Evolutionary conservation across 2,888 invertebrate genomes (phyloP).

Genomic region (Tiphia femorata): DNA sequence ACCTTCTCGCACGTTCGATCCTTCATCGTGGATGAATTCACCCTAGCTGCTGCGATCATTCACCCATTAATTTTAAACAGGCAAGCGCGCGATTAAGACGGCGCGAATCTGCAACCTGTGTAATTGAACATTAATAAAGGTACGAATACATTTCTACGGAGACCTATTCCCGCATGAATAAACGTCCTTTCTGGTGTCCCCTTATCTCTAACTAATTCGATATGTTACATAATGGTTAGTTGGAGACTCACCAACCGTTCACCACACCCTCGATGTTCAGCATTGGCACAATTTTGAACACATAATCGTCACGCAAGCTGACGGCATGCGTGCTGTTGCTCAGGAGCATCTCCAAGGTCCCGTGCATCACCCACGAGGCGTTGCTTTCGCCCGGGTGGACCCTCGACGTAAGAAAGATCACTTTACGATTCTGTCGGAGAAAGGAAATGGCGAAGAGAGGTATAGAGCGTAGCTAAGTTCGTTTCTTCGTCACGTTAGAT

Average conservation of each 20-base stretch:
- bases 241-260: constrained; percentile 82
- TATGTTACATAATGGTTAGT: not conserved
- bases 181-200: too few relatives aligned
- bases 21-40: constrained; percentile 20
- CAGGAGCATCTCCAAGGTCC: constrained; percentile 78
- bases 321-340: constrained; percentile 73
- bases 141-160: constrained; percentile 42
- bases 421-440: constrained; percentile 74
- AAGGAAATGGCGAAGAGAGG: too few relatives aligned
- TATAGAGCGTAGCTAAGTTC: too few relatives aligned
- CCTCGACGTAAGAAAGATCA: constrained; percentile 81
- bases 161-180: not conserved
- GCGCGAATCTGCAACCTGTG: constrained; percentile 52
- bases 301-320: constrained; percentile 77
- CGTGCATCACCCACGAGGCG: constrained; percentile 91
- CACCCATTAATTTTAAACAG: constrained; percentile 36
- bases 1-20: not conserved
- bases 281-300: constrained; percentile 92
- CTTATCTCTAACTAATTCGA: not conserved
- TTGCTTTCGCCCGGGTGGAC: constrained; percentile 93
- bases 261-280: constrained; percentile 90
- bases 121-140: constrained; percentile 59
- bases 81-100: constrained; percentile 45
- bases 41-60: constrained; percentile 31
- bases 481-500: too few relatives aligned